Conservation (phyloP, 2,113 vertebrate species). For the Paradoxurus hermaphroditus region DNA sequence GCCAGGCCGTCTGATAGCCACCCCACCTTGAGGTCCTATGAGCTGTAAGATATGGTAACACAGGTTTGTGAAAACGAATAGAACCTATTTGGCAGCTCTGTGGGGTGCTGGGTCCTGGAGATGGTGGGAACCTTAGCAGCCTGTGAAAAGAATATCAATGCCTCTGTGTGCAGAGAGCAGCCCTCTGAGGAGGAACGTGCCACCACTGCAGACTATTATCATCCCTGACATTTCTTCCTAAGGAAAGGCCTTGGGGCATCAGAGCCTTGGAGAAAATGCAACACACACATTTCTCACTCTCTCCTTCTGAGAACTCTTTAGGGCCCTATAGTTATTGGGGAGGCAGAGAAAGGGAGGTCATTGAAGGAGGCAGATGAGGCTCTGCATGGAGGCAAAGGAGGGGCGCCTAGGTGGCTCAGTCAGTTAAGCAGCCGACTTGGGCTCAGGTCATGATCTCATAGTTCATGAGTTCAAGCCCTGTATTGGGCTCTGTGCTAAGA, state of each 20-base stretch:
- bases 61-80: not conserved
- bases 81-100: not conserved
- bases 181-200: not conserved
- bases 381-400: not conserved
- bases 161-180: not conserved
- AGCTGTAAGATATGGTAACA: not conserved
- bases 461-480: no score
- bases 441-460: no score
- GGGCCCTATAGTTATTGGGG: not conserved
- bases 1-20: fast-evolving
- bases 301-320: not conserved
- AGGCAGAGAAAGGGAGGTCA: not conserved
- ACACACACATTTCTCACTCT: fast-evolving
- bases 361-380: not conserved
- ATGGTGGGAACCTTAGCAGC: not conserved
- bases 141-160: not conserved
- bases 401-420: no score
- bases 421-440: no score
- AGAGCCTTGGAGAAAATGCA: not conserved
- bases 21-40: not conserved
- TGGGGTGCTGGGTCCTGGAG: not conserved
- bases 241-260: not conserved
- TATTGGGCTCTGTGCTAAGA: no score
- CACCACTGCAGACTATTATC: fast-evolving
- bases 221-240: not conserved